phyloP scores from a whole-genome alignment of 2,797 vertebrate genomes.

The Poeciliopsis gracilis region DNA sequence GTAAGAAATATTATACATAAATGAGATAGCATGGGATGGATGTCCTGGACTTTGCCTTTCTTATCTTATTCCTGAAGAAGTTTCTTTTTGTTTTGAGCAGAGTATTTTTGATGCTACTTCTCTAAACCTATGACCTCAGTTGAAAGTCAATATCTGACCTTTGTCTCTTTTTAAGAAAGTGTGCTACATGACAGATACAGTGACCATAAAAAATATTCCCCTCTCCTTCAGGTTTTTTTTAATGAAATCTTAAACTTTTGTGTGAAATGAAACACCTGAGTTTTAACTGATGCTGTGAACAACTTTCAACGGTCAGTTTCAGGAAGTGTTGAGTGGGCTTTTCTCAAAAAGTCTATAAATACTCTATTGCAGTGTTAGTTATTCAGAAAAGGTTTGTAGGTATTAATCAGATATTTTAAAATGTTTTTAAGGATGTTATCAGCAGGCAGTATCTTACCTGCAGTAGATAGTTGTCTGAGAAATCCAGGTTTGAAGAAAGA shows the following conservation, averaged over 20 bases:
- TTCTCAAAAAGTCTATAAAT: slow-evolving; percentile 2
- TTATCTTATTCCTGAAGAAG: not conserved
- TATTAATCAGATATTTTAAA: not conserved
- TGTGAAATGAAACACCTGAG: not conserved
- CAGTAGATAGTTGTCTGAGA: slow-evolving; percentile 5
- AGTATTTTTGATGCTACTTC: not conserved
- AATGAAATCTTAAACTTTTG: not conserved
- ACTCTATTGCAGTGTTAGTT: not conserved
- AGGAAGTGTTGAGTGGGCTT: not conserved
- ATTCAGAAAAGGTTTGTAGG: not conserved
- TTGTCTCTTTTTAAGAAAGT: not conserved
- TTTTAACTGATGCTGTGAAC: not conserved
- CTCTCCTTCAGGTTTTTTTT: not conserved
- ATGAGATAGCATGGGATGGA: not conserved
- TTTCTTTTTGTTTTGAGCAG: not conserved
- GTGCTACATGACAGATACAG: not conserved
- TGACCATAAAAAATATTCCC: not conserved
- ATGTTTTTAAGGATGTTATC: not conserved
- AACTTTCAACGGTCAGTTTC: not conserved
- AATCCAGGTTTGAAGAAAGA: slow-evolving; percentile 9
- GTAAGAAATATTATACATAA: not conserved
- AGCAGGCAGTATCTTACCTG: slow-evolving; percentile 5
- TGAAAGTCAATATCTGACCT: not conserved
- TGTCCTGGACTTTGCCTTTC: not conserved
- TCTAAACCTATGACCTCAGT: not conserved